Percentiles rank a stretch among this genome's conserved stretches.
Evolutionary conservation across 2,888 invertebrate species (phyloP).

Genomic region (Chloroclystis v-ata): DNA sequence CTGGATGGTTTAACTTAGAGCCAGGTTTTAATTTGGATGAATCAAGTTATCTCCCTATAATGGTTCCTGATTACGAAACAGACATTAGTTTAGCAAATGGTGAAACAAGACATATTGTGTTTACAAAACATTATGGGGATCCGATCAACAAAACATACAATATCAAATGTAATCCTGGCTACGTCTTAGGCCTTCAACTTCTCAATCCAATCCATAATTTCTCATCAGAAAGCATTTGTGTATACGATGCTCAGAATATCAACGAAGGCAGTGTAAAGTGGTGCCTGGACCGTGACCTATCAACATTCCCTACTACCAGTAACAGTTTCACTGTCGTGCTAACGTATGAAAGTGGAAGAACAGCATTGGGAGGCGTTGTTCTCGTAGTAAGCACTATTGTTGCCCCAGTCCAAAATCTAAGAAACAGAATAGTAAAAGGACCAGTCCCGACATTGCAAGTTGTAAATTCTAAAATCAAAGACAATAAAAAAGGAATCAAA

Average conservation of each 20-base stretch:
- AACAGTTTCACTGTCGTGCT: constrained; percentile 88
- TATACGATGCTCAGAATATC: constrained; percentile 86
- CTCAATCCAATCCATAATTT: constrained; percentile 93
- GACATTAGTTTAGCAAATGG: constrained; percentile 82
- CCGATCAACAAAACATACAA: constrained; percentile 77
- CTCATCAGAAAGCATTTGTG: constrained; percentile 89
- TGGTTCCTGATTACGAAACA: constrained; percentile 82
- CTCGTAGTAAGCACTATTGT: constrained; percentile 85
- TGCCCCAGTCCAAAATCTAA: constrained; percentile 85
- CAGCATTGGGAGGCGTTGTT: constrained; percentile 89
- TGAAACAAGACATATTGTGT: constrained; percentile 88
- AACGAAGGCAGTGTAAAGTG: constrained; percentile 83
- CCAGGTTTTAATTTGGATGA: constrained; percentile 82
- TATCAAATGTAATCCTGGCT: constrained; percentile 86
- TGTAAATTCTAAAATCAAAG: constrained; percentile 85
- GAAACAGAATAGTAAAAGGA: constrained; percentile 86
- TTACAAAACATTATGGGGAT: constrained; percentile 81
- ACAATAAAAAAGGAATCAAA: constrained; percentile 88
- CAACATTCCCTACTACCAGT: constrained; percentile 93
- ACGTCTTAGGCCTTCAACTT: constrained; percentile 92
- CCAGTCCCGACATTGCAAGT: constrained; percentile 87
- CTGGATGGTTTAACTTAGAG: constrained; percentile 92
- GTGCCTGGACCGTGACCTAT: constrained; percentile 89
- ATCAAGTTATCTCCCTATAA: constrained; percentile 84
- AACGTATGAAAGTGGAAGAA: constrained; percentile 87